Evolutionary conservation across 1,140 invertebrate genomes (phyloP), one percentile per base, ranked within the genome.

Genomic region (Ips typographus): DNA sequence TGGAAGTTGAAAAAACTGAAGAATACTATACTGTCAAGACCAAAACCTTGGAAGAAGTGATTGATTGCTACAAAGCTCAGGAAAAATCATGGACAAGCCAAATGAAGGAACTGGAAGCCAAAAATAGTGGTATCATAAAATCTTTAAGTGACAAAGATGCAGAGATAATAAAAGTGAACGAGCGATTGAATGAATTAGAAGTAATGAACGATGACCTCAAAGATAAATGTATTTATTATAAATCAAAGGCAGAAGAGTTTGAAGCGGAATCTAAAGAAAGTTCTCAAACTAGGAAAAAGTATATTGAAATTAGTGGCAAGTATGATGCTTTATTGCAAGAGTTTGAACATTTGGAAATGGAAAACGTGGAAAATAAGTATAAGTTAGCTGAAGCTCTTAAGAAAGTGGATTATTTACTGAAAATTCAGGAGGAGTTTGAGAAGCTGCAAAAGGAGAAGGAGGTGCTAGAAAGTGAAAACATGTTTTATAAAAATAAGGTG

Each of bases 281-380:
- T 53, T 67, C 68, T 3, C 70, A 73, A 40, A 75, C 78, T 38
- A 68, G 74, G 44, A 77, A 75, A 62, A 78, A 77, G 59, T 79
- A 78, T 53, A 78, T 78, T 40, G 77, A 78, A 36, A 73, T 77
- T 36, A 78, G 74, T 66, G 74, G 75, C 4, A 79, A 78, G 63
- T 79, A 77, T 62, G 77, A 79, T 70, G 58, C 73, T 6, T 65
- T 80, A 42, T 69, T 73, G n/a, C 73, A 75, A 53, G 72, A 78
- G 44, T 76, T 70, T 61, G 74, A 79, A 52, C 41, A 39, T 37
- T 37, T 74, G 39, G 66, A 72, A 57, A 40, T 56, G 42, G 62
- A 71, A 55, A 72, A 72, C 58, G 22, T 6, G 22, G 43, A 60
- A 8, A 6, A 70, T 8, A 55, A 65, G 3, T 41, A 36, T 40